Base-by-base conservation (phyloP, 2,888 invertebrate species). In the Amphipyra tragopoginis region DNA sequence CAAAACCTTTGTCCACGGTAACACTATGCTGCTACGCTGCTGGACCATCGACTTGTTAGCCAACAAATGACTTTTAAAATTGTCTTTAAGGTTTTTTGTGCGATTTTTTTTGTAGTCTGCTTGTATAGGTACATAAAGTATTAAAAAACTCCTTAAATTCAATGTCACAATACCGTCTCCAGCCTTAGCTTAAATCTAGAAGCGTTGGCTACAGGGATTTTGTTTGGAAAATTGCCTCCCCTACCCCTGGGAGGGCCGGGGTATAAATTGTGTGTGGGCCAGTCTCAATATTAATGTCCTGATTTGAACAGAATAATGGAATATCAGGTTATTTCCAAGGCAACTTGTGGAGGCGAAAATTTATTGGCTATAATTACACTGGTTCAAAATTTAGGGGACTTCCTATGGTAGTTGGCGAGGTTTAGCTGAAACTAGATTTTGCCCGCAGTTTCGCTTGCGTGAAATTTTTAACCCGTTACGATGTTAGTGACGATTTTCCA, bases 221-320 rank as follows among this genome's bases (percentile, higher is more conserved):
- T 29, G 14, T 40, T 53, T 34, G 43, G 39, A 11, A 64, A 68
- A 68, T 71, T 64, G 43, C 54, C 13, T 58, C 10, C 9, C 4
- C 21, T 21, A 36, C 59, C 49, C 51, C 21, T 7, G 64, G 44
- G 52, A 42, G 33, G 13, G 11, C 39, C 1, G 26, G 26, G 15
- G 7, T 15, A 49, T 65, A 69, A 49, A 75, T 59, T 52, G 44
- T 45, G 47, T 40, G 47, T 40, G 8, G n/a, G 42, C 11, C 40
- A 10, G 26, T 58, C 44, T 65, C 38, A 62, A 55, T 69, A 73
- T 65, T 47, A 54, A 69, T 39, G 42, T 36, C 15, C 13, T 43
- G 14, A 45, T 39, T 45, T 29, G 38, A 39, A 10, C 14, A 9
- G 21, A 0, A 52, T 60, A 61, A 49, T 45, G 13, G 21, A 33